Evolutionary conservation across 2,113 vertebrate species (phyloP), one percentile per base, ranked within the genome.

Genomic region (Cyprinus carpio): DNA sequence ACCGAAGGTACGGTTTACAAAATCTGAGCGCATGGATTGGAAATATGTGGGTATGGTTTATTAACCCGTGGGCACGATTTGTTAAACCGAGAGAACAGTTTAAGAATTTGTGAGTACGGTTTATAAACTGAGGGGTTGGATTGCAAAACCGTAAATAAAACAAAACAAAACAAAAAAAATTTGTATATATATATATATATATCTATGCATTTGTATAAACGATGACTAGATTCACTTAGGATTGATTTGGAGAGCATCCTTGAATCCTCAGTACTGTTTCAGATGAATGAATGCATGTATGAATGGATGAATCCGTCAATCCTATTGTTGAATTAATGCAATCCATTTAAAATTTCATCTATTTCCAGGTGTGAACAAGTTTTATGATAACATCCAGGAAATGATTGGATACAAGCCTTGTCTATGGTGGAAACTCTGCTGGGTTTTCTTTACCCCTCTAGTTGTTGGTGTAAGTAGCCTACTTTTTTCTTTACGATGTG

Each of bases 391-490:
- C 91, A 99, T 99, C 88, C 92, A 98, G 90, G 98, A 99, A 94
- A 99, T 99, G 98, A 96, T 99, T 86, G 98, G 98, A 89, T 97
- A 98, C 94, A 96, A 92, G 91, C 98, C 98, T 23, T 98, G 97
- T 91, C 88, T 99, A 91, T 99, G 98, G 98, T 99, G 97, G 97
- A 99, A 99, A 88, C 88, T 99, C 90, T 99, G 98, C 94, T 99
- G 98, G 98, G 96, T 97, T 6, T 96, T 96, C 91, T 99, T 99
- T 92, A 99, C 98, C 87, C 98, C 98, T 82, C 95, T 99, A 89
- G 95, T 99, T 15, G 98, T 99, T 62, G 98, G 92, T 88, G 98
- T 99, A 95, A 98, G 97, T 94, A 75, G 54, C 65, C 60, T 83
- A 8, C 40, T 25, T 51, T 71, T 7, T 12, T 58, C 4, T 1